phyloP scores from a whole-genome alignment of 1,140 invertebrate species.

The Trichonephila clavata region DNA sequence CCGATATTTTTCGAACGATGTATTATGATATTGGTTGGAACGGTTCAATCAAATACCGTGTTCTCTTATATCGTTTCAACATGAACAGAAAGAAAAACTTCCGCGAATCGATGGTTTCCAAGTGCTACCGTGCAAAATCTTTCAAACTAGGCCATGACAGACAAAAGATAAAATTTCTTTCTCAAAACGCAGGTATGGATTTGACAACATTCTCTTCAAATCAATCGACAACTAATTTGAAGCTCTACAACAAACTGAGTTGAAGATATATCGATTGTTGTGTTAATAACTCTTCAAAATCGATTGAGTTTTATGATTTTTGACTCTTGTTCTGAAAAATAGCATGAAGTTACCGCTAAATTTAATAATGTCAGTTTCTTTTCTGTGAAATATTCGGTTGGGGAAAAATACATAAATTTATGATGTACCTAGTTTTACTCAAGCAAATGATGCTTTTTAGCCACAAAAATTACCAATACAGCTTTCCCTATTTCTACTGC shows the following conservation, averaged over 20 bases:
- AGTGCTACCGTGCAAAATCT: constrained; percentile 26
- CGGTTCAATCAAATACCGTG: constrained; percentile 14
- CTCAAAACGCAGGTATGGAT: not conserved
- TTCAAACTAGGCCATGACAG: constrained; percentile 34
- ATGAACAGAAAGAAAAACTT: not conserved
- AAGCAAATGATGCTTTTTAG: too few relatives aligned
- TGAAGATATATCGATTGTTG: not conserved
- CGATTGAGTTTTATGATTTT: too few relatives aligned
- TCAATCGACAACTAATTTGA: not conserved
- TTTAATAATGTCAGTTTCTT: too few relatives aligned
- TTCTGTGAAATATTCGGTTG: too few relatives aligned
- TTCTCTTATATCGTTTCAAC: not conserved
- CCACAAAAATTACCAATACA: too few relatives aligned
- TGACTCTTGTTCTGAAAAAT: too few relatives aligned
- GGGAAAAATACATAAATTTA: too few relatives aligned
- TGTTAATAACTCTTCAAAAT: too few relatives aligned
- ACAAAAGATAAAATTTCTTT: not conserved
- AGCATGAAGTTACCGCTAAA: too few relatives aligned
- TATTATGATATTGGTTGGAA: not conserved
- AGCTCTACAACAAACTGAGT: not conserved
- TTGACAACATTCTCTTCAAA: not conserved
- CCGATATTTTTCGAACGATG: not conserved
- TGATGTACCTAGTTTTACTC: too few relatives aligned
- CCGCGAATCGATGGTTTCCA: constrained; percentile 29
- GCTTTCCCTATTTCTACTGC: too few relatives aligned